Percentiles rank a stretch among this genome's conserved stretches.
These are phyloP conservation scores for Mastomys coucha DNA, from an alignment of 2,113 vertebrate species.

Conservation along the genomic window DNA sequence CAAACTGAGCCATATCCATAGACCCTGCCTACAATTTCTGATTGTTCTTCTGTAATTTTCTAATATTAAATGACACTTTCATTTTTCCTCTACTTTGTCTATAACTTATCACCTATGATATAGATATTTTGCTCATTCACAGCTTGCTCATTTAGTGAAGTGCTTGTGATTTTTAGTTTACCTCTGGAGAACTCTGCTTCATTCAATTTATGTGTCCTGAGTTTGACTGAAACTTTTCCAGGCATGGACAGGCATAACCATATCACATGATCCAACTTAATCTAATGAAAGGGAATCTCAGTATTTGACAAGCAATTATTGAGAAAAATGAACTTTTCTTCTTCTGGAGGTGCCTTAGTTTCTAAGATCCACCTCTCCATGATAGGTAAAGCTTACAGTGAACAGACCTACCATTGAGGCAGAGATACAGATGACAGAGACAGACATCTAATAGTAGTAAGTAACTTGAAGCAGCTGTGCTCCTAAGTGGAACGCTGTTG, in stretches of 20 bases:
- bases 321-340: not conserved
- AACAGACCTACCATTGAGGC: not conserved
- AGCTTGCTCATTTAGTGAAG: not conserved
- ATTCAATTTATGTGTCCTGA: not conserved
- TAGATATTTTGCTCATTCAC: not conserved
- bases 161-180: not conserved
- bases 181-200: not conserved
- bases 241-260: no score
- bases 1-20: not conserved
- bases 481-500: not conserved
- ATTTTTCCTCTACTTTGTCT: not conserved
- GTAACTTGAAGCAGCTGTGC: not conserved
- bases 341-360: not conserved
- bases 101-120: not conserved
- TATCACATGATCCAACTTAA: not conserved
- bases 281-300: not conserved
- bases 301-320: not conserved
- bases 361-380: not conserved
- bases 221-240: not conserved
- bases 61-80: not conserved
- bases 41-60: not conserved
- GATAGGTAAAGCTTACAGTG: not conserved
- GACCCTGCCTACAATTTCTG: not conserved
- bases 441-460: rapidly evolving
- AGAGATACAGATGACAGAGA: not conserved